Evolutionary conservation across 2,888 invertebrate genomes (phyloP).

Genomic region (Resseliella maxima): DNA sequence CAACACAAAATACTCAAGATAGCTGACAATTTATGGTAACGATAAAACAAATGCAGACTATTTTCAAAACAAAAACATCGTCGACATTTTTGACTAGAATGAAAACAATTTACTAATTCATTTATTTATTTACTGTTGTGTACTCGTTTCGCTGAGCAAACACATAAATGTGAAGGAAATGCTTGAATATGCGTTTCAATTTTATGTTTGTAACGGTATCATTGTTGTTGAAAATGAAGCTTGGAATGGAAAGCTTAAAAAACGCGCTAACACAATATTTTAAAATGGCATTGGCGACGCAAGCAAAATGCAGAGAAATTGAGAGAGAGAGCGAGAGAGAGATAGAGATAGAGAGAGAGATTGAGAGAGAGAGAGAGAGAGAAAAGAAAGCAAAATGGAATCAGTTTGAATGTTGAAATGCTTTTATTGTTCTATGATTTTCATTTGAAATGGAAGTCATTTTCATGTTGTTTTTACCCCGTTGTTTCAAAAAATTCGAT

Average conservation of each 20-base stretch:
- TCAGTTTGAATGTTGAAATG: background rate
- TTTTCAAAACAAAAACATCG: background rate
- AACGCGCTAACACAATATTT: background rate
- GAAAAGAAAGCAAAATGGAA: background rate
- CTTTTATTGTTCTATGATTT: background rate
- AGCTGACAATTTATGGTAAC: conserved; percentile 40
- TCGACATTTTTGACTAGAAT: conserved; percentile 27
- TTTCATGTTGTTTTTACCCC: background rate
- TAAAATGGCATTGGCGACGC: background rate
- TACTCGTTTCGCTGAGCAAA: background rate
- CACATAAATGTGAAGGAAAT: background rate
- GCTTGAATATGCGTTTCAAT: conserved; percentile 9
- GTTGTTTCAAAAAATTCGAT: background rate
- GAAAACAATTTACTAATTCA: conserved; percentile 34
- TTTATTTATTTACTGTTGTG: conserved; percentile 16
- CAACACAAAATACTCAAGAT: background rate
- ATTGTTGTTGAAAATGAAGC: too few species aligned
- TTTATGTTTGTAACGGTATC: too few species aligned
- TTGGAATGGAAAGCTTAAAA: background rate
- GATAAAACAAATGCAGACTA: background rate
- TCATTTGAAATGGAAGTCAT: background rate
- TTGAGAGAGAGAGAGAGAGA: background rate
- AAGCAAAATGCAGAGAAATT: background rate
- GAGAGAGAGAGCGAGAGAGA: too few species aligned
- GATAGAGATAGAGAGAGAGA: too few species aligned